phyloP scores from a whole-genome alignment of 2,888 invertebrate genomes.

The Rotaria sp. region DNA sequence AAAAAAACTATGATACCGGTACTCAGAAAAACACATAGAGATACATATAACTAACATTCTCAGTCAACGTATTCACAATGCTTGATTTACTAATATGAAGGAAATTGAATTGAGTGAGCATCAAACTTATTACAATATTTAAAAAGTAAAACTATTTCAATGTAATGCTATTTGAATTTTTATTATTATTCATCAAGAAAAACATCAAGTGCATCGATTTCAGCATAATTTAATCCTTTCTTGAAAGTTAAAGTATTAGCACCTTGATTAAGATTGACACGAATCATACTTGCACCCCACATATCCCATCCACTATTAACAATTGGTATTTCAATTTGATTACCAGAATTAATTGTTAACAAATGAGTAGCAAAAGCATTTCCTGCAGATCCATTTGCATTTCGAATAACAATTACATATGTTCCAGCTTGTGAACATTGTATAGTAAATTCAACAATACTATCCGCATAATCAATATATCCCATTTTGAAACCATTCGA shows the following conservation, averaged over 20 bases:
- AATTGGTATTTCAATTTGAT: not conserved
- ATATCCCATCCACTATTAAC: conserved; percentile 6
- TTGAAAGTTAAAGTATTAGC: not conserved
- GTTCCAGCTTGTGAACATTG: not conserved
- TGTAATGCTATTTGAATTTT: too few species aligned
- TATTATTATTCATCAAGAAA: not conserved
- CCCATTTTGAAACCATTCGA: conserved; percentile 28
- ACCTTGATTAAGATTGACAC: not conserved
- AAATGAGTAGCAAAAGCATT: not conserved
- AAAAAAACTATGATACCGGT: too few species aligned
- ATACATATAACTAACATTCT: too few species aligned
- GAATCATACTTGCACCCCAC: not conserved
- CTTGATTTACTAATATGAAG: too few species aligned
- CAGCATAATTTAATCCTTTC: conserved; percentile 6
- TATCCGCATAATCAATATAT: not conserved
- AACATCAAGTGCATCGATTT: not conserved
- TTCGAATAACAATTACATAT: not conserved
- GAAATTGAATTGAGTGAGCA: too few species aligned
- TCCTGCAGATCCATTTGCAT: not conserved
- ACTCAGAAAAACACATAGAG: too few species aligned
- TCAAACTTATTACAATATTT: too few species aligned
- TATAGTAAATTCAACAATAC: conserved; percentile 19
- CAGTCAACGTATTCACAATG: too few species aligned
- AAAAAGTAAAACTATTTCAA: too few species aligned
- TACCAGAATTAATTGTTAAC: not conserved